phyloP scores from a whole-genome alignment of 2,888 invertebrate species.

The Megalurothrips usitatus region DNA sequence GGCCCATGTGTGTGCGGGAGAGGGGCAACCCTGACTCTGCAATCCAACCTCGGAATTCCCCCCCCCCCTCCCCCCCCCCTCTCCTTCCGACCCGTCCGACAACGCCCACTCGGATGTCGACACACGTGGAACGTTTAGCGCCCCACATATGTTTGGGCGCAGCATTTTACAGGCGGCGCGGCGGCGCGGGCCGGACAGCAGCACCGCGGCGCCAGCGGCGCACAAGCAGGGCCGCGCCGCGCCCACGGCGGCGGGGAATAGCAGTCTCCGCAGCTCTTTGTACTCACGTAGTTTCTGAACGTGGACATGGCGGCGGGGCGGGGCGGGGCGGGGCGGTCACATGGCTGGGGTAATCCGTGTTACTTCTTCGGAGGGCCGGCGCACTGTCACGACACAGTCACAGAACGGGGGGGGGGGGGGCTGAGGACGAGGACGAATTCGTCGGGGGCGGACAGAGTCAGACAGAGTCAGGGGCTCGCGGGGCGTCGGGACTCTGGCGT shows the following conservation, averaged over 20 bases:
- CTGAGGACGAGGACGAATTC: no score
- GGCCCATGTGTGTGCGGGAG: neutral
- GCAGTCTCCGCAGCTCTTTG: no score
- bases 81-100: neutral
- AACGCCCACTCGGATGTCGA: neutral
- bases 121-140: slow-evolving; percentile 20
- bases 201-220: neutral
- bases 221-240: neutral
- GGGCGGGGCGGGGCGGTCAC: neutral
- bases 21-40: neutral
- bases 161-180: neutral
- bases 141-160: neutral
- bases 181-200: no score
- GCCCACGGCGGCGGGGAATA: neutral
- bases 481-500: neutral
- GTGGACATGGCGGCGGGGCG: neutral
- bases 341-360: neutral
- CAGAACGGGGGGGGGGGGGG: neutral
- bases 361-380: no score
- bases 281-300: slow-evolving; percentile 14
- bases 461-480: neutral
- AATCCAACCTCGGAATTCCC: neutral
- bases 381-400: neutral
- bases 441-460: neutral
- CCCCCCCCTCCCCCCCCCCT: no score